Percentiles rank a stretch among this genome's conserved stretches.
phyloP scores from a whole-genome alignment of 2,113 vertebrate genomes.

The Rhipidura dahli region DNA sequence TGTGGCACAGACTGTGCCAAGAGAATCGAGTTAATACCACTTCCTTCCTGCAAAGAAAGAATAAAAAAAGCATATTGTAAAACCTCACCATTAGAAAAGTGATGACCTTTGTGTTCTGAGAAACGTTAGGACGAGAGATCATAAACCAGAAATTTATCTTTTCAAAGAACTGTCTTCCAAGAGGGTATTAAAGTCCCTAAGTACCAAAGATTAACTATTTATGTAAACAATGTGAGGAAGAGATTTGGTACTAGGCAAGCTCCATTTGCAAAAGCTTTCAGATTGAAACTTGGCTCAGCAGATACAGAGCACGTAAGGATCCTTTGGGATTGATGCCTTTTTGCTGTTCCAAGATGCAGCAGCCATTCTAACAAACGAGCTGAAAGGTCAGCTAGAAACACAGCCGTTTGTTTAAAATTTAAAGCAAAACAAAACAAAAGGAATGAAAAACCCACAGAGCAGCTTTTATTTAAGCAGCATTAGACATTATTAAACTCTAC shows the following conservation, averaged over 20 bases:
- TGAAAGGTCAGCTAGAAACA: slow-evolving; percentile 39
- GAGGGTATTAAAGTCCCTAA: slow-evolving; percentile 7
- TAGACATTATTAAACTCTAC: background rate
- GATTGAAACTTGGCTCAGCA: slow-evolving; percentile 15
- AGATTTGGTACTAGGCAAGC: background rate
- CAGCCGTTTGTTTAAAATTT: background rate
- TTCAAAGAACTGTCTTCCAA: slow-evolving; percentile 16
- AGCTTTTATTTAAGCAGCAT: background rate
- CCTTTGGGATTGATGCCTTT: background rate
- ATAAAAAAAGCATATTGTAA: background rate
- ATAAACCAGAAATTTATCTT: slow-evolving; percentile 36
- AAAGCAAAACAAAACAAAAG: background rate
- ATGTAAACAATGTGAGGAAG: background rate
- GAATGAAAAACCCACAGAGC: background rate
- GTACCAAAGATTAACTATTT: background rate
- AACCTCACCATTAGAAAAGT: background rate
- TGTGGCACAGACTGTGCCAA: slow-evolving; percentile 37
- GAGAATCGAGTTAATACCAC: slow-evolving; percentile 30
- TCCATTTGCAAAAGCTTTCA: background rate
- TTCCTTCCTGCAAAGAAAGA: slow-evolving; percentile 39
- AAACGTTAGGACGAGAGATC: background rate
- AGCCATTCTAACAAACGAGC: slow-evolving; percentile 26
- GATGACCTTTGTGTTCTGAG: slow-evolving; percentile 39
- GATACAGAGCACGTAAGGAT: background rate
- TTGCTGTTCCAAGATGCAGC: slow-evolving; percentile 16